phyloP scores from a whole-genome alignment of 1,140 invertebrate species.

The Colletes latitarsis region DNA sequence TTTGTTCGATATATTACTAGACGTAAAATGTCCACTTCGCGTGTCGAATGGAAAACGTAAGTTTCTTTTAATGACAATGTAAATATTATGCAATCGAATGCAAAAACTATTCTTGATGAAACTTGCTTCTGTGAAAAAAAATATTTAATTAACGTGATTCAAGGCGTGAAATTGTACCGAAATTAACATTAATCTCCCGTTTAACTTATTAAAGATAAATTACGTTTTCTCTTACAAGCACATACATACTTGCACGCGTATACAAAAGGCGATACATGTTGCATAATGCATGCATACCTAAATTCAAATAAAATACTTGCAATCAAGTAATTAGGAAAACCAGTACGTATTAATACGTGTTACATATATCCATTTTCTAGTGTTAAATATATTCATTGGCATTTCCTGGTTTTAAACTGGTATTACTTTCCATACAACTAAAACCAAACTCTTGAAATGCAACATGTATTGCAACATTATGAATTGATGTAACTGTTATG shows the following conservation, averaged over 20 bases:
- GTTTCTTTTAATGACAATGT: not conserved
- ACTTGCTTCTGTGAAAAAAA: not conserved
- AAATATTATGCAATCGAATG: not conserved
- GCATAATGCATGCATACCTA: conserved; percentile 11
- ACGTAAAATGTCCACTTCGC: too few species aligned
- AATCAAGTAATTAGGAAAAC: not conserved
- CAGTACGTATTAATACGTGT: not conserved
- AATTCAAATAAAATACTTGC: not conserved
- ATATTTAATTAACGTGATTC: not conserved
- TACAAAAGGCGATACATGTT: conserved; percentile 7
- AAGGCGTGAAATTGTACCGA: not conserved
- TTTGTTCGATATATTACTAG: too few species aligned
- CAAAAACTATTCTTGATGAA: not conserved
- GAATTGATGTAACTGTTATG: not conserved
- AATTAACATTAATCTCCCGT: not conserved
- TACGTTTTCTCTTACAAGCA: not conserved
- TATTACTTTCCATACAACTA: not conserved
- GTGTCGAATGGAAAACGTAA: too few species aligned
- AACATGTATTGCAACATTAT: not conserved
- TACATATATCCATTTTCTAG: not conserved
- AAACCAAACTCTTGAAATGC: not conserved
- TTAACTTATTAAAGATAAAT: not conserved
- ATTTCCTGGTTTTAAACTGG: conserved; percentile 14
- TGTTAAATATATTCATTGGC: not conserved
- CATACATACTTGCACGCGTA: not conserved